These are phyloP conservation scores for Cololabis saira DNA, from an alignment of 2,113 vertebrate species.

Conservation along the genomic window DNA sequence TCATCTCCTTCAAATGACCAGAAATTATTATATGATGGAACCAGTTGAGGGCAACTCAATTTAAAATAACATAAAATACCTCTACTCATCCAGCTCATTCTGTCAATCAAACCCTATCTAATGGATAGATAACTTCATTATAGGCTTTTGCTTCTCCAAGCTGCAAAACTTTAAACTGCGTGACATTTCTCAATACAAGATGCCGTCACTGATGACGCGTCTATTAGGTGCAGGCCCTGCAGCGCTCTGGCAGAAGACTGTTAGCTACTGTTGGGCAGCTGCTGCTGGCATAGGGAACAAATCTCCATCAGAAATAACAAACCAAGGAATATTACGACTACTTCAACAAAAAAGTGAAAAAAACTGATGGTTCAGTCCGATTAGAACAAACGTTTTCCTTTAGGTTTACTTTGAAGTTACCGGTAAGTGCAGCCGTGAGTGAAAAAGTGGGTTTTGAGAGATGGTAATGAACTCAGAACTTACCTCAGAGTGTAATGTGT, in stretches of 20 bases:
- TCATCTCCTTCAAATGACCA: slow-evolving; percentile 20
- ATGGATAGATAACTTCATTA: neutral
- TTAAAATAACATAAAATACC: slow-evolving; percentile 26
- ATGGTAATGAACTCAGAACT: slow-evolving; percentile 26
- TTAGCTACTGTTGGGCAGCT: neutral
- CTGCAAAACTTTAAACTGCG: slow-evolving; percentile 4
- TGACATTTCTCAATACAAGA: slow-evolving; percentile 17
- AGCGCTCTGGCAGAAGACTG: slow-evolving; percentile 28
- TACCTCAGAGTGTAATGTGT: slow-evolving; percentile 70
- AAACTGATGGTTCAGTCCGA: neutral
- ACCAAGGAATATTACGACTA: slow-evolving; percentile 25
- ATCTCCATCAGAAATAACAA: slow-evolving; percentile 25
- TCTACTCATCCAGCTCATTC: slow-evolving; percentile 12
- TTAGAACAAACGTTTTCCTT: neutral
- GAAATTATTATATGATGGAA: slow-evolving; percentile 37
- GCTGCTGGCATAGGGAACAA: neutral
- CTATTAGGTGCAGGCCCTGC: slow-evolving; percentile 7
- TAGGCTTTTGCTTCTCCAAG: neutral
- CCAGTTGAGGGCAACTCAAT: slow-evolving; percentile 2
- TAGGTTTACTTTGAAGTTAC: neutral
- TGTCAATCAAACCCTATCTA: slow-evolving; percentile 14
- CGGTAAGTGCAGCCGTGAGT: neutral
- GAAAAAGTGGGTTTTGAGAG: neutral
- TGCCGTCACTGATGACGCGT: slow-evolving; percentile 9
- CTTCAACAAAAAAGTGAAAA: slow-evolving; percentile 9